Conservation (phyloP, 2,113 vertebrate genomes). For the Coptodon bakossiorum region DNA sequence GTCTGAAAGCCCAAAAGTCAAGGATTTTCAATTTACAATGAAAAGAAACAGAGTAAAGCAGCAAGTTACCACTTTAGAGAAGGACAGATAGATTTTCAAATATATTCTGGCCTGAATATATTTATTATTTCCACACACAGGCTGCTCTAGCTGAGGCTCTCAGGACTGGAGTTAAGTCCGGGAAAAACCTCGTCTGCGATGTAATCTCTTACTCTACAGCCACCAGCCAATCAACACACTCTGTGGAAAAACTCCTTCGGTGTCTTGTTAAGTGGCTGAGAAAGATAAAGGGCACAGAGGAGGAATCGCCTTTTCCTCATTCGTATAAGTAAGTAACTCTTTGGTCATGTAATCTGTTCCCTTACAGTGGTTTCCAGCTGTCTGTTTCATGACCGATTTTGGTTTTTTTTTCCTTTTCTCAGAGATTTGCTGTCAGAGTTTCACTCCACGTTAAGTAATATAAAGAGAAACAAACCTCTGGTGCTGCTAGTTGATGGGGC, state of each 20-base stretch:
- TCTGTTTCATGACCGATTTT: not conserved
- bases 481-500: slow-evolving; percentile 78
- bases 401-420: not conserved
- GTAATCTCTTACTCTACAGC: slow-evolving; percentile 79
- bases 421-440: slow-evolving; percentile 79
- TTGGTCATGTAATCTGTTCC: not conserved
- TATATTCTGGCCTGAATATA: not conserved
- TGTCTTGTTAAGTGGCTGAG: slow-evolving; percentile 70
- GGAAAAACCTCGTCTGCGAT: slow-evolving; percentile 29
- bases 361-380: not conserved
- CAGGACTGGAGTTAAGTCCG: slow-evolving; percentile 33
- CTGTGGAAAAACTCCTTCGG: slow-evolving; percentile 69
- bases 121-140: slow-evolving; percentile 24
- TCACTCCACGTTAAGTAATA: slow-evolving; percentile 43
- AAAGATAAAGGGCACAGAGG: slow-evolving; percentile 24
- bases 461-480: slow-evolving; percentile 48
- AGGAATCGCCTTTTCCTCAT: slow-evolving; percentile 41
- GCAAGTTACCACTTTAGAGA: no score
- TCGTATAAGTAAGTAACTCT: slow-evolving; percentile 68
- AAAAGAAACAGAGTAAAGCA: no score
- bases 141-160: slow-evolving; percentile 68
- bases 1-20: no score
- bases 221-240: slow-evolving; percentile 75
- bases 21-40: no score
- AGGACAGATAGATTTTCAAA: no score